Evolutionary conservation across 2,888 invertebrate genomes (phyloP).

Genomic region (Meganola albula): DNA sequence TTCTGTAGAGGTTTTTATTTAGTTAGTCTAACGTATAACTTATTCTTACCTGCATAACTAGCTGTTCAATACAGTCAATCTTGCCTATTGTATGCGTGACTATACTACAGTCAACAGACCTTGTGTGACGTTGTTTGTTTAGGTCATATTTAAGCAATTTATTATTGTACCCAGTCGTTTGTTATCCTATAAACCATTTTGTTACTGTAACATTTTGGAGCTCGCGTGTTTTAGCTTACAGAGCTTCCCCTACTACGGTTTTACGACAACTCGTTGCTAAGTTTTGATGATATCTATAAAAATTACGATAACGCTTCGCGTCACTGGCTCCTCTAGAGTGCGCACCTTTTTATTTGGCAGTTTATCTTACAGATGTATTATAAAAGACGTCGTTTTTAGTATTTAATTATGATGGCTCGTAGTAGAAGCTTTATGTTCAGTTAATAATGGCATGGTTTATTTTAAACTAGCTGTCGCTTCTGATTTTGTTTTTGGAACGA

Average conservation of each 20-base stretch:
- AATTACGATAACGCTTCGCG: slow-evolving; percentile 46
- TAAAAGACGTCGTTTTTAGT: slow-evolving; percentile 35
- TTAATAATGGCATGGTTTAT: slow-evolving; percentile 14
- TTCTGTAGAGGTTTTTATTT: too few relatives aligned
- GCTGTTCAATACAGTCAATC: too few relatives aligned
- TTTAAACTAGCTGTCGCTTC: slow-evolving; percentile 14
- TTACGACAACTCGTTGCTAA: slow-evolving; percentile 37
- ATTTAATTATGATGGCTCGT: slow-evolving; percentile 35
- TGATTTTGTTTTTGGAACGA: not conserved
- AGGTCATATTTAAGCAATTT: too few relatives aligned
- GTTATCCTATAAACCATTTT: slow-evolving; percentile 13
- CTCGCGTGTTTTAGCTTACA: slow-evolving; percentile 17
- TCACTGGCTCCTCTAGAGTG: slow-evolving; percentile 24
- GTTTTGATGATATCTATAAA: slow-evolving; percentile 54
- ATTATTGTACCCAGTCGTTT: too few relatives aligned
- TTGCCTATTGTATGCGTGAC: too few relatives aligned
- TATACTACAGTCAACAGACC: too few relatives aligned
- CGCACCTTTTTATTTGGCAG: slow-evolving; percentile 46
- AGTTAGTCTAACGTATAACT: too few relatives aligned
- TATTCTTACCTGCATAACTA: too few relatives aligned
- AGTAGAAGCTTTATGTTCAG: slow-evolving; percentile 5
- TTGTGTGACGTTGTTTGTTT: too few relatives aligned
- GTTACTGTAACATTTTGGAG: slow-evolving; percentile 5
- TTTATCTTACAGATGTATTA: slow-evolving; percentile 46
- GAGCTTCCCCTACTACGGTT: slow-evolving; percentile 15